Evolutionary conservation across 2,113 vertebrate species (phyloP), one percentile per base, ranked within the genome.

Genomic region (Notothenia rossii): DNA sequence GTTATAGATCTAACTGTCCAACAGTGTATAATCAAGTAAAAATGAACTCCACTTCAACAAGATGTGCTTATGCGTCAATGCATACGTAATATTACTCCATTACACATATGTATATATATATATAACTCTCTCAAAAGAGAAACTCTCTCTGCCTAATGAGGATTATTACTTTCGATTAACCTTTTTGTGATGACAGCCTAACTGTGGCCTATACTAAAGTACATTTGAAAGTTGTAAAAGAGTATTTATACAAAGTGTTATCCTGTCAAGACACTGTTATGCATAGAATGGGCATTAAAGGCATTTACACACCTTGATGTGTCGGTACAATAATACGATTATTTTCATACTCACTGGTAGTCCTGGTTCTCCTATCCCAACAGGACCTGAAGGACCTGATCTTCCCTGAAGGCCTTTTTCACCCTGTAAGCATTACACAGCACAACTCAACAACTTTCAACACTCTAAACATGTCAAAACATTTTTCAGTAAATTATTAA

Each of bases 281-380:
- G 36, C 36, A 7, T 40, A 40, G 36, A 40, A 40, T 40, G 36
- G 36, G 36, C 5, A 40, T 40, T 7, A 40, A 40, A 40, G 36
- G 1, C 7, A 40, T 40, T 29, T 10, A 54, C 14, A 18, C 11
- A 0, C 8, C 46, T 43, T 18, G 9, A 69, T 58, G 1, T 7
- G 45, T 43, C 0, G 4, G 2, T 22, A n/a, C 2, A 13, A 22
- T 18, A 22, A 22, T 43, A 11, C 2, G 3, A 13, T 0, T 10
- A n/a, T 43, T 53, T 4, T 72, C 0, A 36, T 49, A 94, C 96
- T 97, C 93, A 98, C 97, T n/a, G 88, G 88, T 71, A 92, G 88
- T 46, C 97, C 97, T 17, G 96, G 95, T 79, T 97, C 96, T 79
- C 96, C 96, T 56, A 81, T 79, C 69, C 96, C 96, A 49, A 61